Percentiles rank a stretch among this genome's conserved stretches.
These are phyloP conservation scores for Sweltsa coloradensis DNA, from an alignment of 1,140 invertebrate species.

Conservation along the genomic window DNA sequence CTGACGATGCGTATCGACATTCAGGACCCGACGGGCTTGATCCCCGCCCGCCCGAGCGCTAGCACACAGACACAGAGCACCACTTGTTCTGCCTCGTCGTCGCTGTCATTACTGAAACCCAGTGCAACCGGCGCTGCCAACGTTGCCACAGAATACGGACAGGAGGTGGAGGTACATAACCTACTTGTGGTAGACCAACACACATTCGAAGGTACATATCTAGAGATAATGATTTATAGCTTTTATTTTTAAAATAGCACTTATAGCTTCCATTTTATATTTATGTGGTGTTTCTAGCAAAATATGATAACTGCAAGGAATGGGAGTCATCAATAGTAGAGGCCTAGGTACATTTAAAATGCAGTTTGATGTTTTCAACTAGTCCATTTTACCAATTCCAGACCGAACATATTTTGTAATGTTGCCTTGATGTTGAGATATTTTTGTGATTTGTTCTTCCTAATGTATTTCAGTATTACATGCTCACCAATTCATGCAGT, in stretches of 20 bases:
- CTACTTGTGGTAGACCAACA: slow-evolving; percentile 91
- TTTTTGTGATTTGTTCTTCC: background rate
- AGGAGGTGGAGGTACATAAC: slow-evolving; percentile 87
- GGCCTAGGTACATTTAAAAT: too few relatives aligned
- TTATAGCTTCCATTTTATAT: too few relatives aligned
- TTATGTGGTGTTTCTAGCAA: too few relatives aligned
- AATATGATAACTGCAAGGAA: too few relatives aligned
- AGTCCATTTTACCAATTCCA: background rate
- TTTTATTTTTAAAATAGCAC: too few relatives aligned
- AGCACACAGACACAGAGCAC: slow-evolving; percentile 56
- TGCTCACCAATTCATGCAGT: slow-evolving; percentile 77
- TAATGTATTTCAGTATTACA: slow-evolving; percentile 55
- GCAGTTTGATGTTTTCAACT: too few relatives aligned
- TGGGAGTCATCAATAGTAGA: too few relatives aligned
- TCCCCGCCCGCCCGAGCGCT: slow-evolving; percentile 58
- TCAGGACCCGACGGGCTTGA: slow-evolving; percentile 53
- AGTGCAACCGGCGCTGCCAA: slow-evolving; percentile 22
- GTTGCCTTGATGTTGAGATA: background rate
- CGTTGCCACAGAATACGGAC: slow-evolving; percentile 46
- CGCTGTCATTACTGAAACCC: slow-evolving; percentile 29
- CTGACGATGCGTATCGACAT: slow-evolving; percentile 82
- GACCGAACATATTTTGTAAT: background rate
- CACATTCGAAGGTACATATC: slow-evolving; percentile 89
- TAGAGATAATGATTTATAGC: too few relatives aligned
- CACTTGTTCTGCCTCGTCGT: slow-evolving; percentile 33